A percentile compares a stretch with the other conserved stretches of the same genome.
These are phyloP conservation scores for Pleuronectes platessa DNA, from an alignment of 2,113 vertebrate genomes.

Conservation along the genomic window DNA sequence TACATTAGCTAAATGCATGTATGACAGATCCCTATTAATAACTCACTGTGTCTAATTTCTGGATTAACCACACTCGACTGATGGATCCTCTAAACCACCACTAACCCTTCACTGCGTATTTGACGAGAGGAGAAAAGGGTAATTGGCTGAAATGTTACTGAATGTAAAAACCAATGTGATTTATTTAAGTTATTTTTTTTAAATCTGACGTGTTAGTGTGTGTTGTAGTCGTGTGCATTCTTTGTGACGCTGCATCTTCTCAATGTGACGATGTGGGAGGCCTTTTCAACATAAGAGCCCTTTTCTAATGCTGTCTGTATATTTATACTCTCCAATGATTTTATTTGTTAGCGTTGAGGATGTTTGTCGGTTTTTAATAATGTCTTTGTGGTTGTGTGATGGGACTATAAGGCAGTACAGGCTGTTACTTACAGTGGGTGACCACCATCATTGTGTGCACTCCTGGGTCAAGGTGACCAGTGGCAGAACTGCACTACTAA, in stretches of 20 bases:
- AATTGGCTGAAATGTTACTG: constrained; percentile 31
- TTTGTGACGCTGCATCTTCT: background rate
- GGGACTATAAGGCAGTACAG: background rate
- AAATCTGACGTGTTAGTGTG: constrained; percentile 8
- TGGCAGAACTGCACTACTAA: constrained; percentile 56
- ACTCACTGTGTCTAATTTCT: constrained; percentile 42
- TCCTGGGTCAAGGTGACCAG: constrained; percentile 9
- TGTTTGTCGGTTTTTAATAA: background rate
- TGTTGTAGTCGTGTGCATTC: constrained; percentile 2
- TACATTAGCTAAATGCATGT: background rate
- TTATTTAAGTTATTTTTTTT: constrained; percentile 36
- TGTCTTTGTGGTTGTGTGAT: background rate
- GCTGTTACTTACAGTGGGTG: constrained; percentile 27
- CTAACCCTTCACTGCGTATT: constrained; percentile 9
- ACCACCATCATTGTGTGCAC: background rate
- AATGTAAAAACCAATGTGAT: constrained; percentile 33
- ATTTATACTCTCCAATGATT: background rate
- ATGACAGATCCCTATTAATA: constrained; percentile 9
- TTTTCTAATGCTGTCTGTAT: constrained; percentile 2
- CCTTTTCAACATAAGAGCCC: background rate
- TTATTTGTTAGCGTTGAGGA: constrained; percentile 1
- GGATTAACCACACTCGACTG: constrained; percentile 53
- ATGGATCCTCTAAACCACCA: constrained; percentile 17
- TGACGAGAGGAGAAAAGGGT: constrained; percentile 7
- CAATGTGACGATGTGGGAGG: background rate